Base-by-base conservation (phyloP, 2,888 invertebrate species). In the Crossocerus cetratus region DNA sequence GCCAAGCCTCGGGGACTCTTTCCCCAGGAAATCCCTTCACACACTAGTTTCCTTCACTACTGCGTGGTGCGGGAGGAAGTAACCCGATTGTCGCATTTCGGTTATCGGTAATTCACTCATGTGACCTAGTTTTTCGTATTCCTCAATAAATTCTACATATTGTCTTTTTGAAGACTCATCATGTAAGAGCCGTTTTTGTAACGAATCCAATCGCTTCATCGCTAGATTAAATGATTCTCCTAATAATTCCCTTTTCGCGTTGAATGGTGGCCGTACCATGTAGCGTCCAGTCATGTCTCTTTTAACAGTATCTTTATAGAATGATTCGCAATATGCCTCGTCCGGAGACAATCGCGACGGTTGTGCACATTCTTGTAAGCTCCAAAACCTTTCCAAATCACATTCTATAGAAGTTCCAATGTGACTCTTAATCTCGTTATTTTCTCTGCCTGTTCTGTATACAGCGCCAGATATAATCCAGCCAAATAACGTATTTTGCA, bases 11-110 rank as follows among this genome's bases (percentile, higher is more conserved):
- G n/a, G n/a, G n/a, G n/a, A n/a, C n/a, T n/a, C n/a, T n/a, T n/a
- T n/a, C n/a, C n/a, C n/a, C n/a, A n/a, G n/a, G n/a, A n/a, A n/a
- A n/a, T n/a, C n/a, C n/a, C n/a, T n/a, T n/a, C n/a, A n/a, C n/a
- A n/a, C n/a, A n/a, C 65, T 65, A 4, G 59, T 18, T 42, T 32
- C 53, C 20, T 65, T 65, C 18, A 59, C 49, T 5, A 65, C 65
- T 14, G 59, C 53, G 18, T 65, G 65, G 21, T 65, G 65, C 45
- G 65, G 65, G 14, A 65, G 44, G n/a, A 22, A 65, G 23, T 44
- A 65, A 11, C 57, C 65, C 2, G 56, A 21, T 43, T 1, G 11
- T 32, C 8, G 32, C 32, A 32, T 32, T 11, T 32, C 1, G 5
- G 5, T 8, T 32, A 32, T 32, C 32, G 32, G 32, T 32, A 32